These are phyloP conservation scores for Cerastis leucographa DNA, from an alignment of 2,888 invertebrate species.

Conservation along the genomic window DNA sequence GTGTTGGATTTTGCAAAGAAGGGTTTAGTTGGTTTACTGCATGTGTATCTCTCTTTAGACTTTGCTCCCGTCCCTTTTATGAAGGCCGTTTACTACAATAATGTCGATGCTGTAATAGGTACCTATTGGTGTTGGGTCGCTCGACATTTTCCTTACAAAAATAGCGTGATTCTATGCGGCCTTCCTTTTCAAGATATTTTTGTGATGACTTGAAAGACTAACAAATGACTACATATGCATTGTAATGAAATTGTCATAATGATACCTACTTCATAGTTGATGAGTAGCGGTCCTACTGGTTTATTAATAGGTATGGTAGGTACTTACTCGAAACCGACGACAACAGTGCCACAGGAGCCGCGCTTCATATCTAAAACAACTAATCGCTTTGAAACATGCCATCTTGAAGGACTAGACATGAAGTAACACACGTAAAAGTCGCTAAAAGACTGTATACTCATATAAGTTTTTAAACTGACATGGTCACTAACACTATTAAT, in stretches of 20 bases:
- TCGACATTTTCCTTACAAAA: background rate
- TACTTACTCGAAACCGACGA: background rate
- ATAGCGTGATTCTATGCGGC: background rate
- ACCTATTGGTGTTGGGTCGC: constrained; percentile 1
- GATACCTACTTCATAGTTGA: background rate
- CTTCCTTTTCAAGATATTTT: background rate
- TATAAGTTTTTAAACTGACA: too few relatives aligned
- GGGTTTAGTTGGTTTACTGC: background rate
- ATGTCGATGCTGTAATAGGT: constrained; percentile 1
- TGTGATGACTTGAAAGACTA: background rate
- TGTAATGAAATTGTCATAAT: background rate
- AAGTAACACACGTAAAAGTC: background rate
- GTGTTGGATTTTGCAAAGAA: background rate
- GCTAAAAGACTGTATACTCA: background rate
- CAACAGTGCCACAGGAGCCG: background rate
- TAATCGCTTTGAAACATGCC: too few relatives aligned
- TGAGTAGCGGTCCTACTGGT: background rate
- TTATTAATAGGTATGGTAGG: background rate
- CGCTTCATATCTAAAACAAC: background rate
- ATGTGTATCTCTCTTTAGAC: background rate
- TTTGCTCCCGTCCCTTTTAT: constrained; percentile 1
- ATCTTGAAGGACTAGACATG: background rate
- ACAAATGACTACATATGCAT: too few relatives aligned
- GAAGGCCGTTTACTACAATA: constrained; percentile 8
- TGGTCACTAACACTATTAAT: too few relatives aligned